A percentile compares a stretch with the other conserved stretches of the same genome.
These are phyloP conservation scores for Myzus persicae DNA, from an alignment of 1,140 invertebrate species.

Conservation along the genomic window DNA sequence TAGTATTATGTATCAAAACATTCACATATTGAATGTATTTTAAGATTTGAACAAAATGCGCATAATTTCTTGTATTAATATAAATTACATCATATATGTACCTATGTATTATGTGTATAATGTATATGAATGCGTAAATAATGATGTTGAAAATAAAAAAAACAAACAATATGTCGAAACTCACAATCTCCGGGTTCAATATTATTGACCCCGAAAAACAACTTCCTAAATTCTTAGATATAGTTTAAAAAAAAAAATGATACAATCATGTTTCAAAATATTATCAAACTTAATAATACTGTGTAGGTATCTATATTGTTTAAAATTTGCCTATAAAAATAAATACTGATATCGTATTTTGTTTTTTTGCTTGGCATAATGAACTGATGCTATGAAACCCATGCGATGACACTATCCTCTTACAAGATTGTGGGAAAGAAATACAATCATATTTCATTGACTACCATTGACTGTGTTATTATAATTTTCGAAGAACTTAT, in stretches of 20 bases:
- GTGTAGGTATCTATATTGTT: not conserved
- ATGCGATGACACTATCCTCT: not conserved
- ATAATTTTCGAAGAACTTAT: conserved; percentile 11
- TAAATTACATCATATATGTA: not conserved
- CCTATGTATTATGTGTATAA: not conserved
- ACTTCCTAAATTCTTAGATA: not conserved
- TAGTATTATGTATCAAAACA: too few relatives aligned
- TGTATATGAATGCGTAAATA: too few relatives aligned
- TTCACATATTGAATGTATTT: too few relatives aligned
- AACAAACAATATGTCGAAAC: too few relatives aligned
- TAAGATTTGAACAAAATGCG: too few relatives aligned
- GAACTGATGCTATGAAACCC: too few relatives aligned
- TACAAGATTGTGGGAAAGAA: not conserved
- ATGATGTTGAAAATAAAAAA: not conserved
- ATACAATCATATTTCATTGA: not conserved
- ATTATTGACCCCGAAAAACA: not conserved
- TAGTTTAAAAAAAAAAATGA: not conserved
- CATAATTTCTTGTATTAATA: not conserved
- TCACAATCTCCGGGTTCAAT: not conserved
- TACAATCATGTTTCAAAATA: not conserved
- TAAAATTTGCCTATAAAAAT: not conserved
- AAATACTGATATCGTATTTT: not conserved
- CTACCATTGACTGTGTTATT: not conserved
- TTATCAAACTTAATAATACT: not conserved
- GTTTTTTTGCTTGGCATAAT: not conserved